Evolutionary conservation across 2,888 invertebrate genomes (phyloP).

Genomic region (Blomia tropicalis): DNA sequence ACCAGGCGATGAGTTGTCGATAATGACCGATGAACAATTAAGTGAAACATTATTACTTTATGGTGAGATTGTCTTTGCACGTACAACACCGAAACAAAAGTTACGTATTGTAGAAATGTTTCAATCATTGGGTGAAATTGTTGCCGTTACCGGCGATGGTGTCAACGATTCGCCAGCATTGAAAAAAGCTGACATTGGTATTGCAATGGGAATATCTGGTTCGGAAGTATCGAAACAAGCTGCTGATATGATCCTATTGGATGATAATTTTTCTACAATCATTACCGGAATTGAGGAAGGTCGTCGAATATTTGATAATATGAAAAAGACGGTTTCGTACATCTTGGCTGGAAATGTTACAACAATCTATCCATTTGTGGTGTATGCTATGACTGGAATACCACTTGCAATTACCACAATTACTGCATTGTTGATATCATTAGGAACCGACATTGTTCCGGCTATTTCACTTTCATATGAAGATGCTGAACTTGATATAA

Average conservation of each 20-base stretch:
- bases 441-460: constrained; percentile 38
- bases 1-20: constrained; percentile 36
- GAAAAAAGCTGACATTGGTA: too few relatives aligned
- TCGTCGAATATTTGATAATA: constrained; percentile 24
- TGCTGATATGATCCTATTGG: too few relatives aligned
- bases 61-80: constrained; percentile 40
- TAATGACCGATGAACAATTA: constrained; percentile 35
- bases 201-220: constrained; percentile 37
- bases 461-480: constrained; percentile 38
- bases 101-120: constrained; percentile 33
- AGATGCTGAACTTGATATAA: constrained; percentile 37
- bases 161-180: too few relatives aligned
- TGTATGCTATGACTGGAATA: constrained; percentile 36
- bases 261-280: constrained; percentile 40
- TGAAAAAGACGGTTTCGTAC: constrained; percentile 35
- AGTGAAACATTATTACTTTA: constrained; percentile 40
- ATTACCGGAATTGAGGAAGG: constrained; percentile 40
- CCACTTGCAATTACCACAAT: constrained; percentile 37
- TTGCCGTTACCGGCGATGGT: constrained; percentile 33
- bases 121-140: constrained; percentile 31
- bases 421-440: constrained; percentile 37
- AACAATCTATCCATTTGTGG: constrained; percentile 37
- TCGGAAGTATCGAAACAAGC: too few relatives aligned
- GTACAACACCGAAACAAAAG: constrained; percentile 39
- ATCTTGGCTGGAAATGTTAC: constrained; percentile 37